Percentiles rank a stretch among this genome's conserved stretches.
These are phyloP conservation scores for Notarius lentiginosus DNA, from an alignment of 2,113 vertebrate species.

Conservation along the genomic window DNA sequence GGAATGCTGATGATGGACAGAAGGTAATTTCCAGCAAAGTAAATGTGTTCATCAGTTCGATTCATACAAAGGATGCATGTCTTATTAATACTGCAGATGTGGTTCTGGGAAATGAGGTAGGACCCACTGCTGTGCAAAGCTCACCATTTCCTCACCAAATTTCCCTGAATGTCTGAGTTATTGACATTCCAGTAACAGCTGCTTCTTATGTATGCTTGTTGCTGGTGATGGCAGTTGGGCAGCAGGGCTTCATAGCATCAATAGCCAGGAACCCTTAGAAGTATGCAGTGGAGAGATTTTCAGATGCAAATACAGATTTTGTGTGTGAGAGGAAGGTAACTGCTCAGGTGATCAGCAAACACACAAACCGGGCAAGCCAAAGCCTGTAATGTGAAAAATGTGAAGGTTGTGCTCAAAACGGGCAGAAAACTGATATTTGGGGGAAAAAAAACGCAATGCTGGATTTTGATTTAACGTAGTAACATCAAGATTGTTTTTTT, in stretches of 20 bases:
- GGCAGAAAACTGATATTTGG: too few species aligned
- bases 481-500: not conserved
- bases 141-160: not conserved
- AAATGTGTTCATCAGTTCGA: not conserved
- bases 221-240: not conserved
- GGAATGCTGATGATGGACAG: not conserved
- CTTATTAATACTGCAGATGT: not conserved
- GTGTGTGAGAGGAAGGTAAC: not conserved
- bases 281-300: not conserved
- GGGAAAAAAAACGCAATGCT: too few species aligned
- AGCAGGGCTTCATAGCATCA: not conserved
- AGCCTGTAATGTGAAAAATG: too few species aligned
- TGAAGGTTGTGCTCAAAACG: not conserved
- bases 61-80: not conserved
- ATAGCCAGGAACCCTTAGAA: not conserved
- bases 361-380: not conserved
- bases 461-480: too few species aligned
- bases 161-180: not conserved
- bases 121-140: not conserved
- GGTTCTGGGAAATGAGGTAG: not conserved
- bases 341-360: not conserved
- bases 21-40: not conserved
- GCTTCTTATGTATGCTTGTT: not conserved
- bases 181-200: not conserved
- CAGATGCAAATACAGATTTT: not conserved